These are phyloP conservation scores for Apostichopus parvimensis DNA, from an alignment of 35 echinoderm and acorn worm genomes.

Conservation along the genomic window DNA sequence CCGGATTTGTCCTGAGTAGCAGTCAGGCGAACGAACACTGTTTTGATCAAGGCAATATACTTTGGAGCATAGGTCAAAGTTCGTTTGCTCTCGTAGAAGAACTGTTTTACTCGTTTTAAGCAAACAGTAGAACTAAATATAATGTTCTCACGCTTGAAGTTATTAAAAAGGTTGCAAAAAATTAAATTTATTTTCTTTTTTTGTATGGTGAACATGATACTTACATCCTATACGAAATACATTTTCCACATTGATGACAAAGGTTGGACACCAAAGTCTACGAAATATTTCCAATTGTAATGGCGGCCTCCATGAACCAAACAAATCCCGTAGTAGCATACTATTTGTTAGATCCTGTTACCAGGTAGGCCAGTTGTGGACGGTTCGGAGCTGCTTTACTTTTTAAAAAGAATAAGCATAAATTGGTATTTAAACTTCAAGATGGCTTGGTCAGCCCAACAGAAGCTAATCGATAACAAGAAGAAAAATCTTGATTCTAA, in stretches of 20 bases:
- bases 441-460: constrained; percentile 96
- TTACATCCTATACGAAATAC: no score
- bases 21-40: constrained; percentile 2
- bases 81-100: not conserved
- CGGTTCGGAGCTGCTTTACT: no score
- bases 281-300: not conserved
- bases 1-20: constrained; percentile 26
- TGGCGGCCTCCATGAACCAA: constrained; percentile 7
- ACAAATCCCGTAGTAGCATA: no score
- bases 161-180: no score
- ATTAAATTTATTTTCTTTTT: no score
- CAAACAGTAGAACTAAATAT: no score
- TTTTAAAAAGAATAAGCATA: no score
- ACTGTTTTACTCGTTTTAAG: no score
- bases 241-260: no score
- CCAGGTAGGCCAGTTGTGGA: not conserved
- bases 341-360: not conserved
- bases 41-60: not conserved
- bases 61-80: not conserved
- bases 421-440: not conserved
- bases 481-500: constrained; percentile 93
- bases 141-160: no score
- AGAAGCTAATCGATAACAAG: constrained; percentile 89
- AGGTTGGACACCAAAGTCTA: no score
- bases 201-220: no score